phyloP scores from a whole-genome alignment of 2,113 vertebrate species.

The Camarhynchus parvulus region DNA sequence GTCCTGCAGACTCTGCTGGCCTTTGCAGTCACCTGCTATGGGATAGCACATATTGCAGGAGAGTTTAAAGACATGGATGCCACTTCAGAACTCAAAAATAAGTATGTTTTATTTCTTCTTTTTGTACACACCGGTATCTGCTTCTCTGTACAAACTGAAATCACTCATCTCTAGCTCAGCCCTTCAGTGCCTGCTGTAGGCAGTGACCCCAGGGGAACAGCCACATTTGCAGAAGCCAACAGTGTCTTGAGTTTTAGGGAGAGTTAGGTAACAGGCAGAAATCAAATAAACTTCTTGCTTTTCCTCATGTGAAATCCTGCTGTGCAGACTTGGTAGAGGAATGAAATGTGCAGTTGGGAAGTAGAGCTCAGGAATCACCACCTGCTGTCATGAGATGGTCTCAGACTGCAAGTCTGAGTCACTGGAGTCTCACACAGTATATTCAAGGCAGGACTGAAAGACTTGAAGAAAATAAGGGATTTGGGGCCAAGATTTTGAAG shows the following conservation, averaged over 20 bases:
- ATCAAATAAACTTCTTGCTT: background rate
- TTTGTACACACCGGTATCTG: accelerated
- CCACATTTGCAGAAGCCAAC: background rate
- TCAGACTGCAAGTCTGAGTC: background rate
- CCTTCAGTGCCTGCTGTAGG: background rate
- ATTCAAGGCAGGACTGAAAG: background rate
- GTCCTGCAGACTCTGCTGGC: conserved; percentile 95
- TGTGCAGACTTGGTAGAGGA: background rate
- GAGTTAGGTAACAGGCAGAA: background rate
- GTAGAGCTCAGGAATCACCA: background rate
- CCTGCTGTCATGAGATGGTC: accelerated
- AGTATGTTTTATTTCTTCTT: conserved; percentile 77
- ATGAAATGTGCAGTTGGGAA: background rate
- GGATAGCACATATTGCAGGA: conserved; percentile 95
- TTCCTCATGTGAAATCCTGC: background rate
- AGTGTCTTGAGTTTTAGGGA: background rate
- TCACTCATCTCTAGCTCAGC: background rate
- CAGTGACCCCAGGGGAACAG: background rate
- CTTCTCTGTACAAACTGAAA: background rate
- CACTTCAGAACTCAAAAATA: conserved; percentile 96
- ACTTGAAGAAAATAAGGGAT: no score
- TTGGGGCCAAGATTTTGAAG: background rate
- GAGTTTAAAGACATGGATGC: conserved; percentile 98
- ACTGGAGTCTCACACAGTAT: background rate
- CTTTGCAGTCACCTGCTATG: conserved; percentile 94